Evolutionary conservation across 2,888 invertebrate species (phyloP), one percentile per base, ranked within the genome.

Genomic region (Pseudococcus viburni): DNA sequence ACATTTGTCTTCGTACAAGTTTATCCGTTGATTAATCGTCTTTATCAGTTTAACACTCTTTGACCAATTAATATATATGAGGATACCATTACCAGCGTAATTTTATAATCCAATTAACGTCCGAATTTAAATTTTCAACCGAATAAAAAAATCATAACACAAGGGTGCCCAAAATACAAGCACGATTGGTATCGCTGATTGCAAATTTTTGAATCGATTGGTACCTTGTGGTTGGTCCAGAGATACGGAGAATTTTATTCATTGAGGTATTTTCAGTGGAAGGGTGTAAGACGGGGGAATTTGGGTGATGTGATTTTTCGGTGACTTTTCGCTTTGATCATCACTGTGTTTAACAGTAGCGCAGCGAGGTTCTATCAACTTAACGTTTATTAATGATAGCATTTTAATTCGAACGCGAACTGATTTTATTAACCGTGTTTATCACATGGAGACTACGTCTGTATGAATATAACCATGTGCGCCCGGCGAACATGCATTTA

Each of bases 1-100:
- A 42, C 80, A 80, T 80, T 80, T 80, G 80, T 80, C 80, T 80
- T 80, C 80, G 80, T 80, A 42, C 80, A 42, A 80, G 80, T 80
- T 80, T 80, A 80, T 80, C 80, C 80, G 80, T 80, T 80, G 80
- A 80, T 80, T 80, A 80, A 80, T 80, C 80, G 80, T 80, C 80
- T 46, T 39, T 80, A 80, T 46, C 80, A 42, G 80, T 80, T 80
- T 80, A 80, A 80, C 80, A 80, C 80, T 80, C 80, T 80, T 80
- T 46, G 42, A 80, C 80, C 80, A 80, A 80, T 80, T 80, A 80
- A 33, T 33, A 80, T 80, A 80, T 33, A 33, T 12, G 12, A 33
- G 80, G 33, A 80, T 42, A 42, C 39, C 39, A 80, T 80, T 46
- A 80, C 80, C 15, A 42, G 42, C 80, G 80, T 80, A 80, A 80